Conservation (phyloP, 1,140 invertebrate genomes). For the Monochamus saltuarius region DNA sequence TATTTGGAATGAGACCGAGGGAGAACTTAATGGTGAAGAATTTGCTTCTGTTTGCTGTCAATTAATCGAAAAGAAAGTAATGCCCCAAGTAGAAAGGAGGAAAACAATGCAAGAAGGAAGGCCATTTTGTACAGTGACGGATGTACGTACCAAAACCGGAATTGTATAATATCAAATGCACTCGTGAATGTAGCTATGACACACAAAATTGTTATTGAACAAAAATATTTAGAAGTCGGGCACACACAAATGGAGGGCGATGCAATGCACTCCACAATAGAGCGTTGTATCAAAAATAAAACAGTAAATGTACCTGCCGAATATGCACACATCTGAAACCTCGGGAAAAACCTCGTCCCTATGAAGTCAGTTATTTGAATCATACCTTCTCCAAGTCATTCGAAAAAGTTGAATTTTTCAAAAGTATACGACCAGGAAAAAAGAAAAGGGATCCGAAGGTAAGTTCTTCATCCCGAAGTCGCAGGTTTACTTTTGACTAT, state of each 20-base stretch:
- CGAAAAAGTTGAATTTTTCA: conserved; percentile 5
- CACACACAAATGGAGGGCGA: conserved; percentile 28
- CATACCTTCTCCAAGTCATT: conserved; percentile 13
- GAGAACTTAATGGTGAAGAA: conserved; percentile 15
- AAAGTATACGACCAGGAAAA: conserved; percentile 20
- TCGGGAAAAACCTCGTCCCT: conserved; percentile 7
- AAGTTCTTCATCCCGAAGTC: background rate
- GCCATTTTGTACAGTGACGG: conserved; percentile 24
- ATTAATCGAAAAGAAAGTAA: conserved; percentile 8
- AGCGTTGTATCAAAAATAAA: conserved; percentile 5
- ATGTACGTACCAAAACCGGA: conserved; percentile 21
- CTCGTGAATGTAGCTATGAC: conserved; percentile 1
- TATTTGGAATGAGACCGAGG: conserved; percentile 19
- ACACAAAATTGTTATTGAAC: conserved; percentile 14
- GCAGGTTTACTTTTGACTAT: no score
- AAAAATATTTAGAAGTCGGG: conserved; percentile 24
- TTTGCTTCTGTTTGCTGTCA: conserved; percentile 10
- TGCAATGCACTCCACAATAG: conserved; percentile 21
- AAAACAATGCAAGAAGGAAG: conserved; percentile 9
- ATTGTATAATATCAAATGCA: conserved; percentile 7
- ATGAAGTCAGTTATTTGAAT: conserved; percentile 10
- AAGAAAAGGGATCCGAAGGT: conserved; percentile 15
- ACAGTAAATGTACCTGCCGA: conserved; percentile 15
- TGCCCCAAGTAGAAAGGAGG: background rate
- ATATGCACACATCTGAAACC: conserved; percentile 4